Evolutionary conservation across 2,113 vertebrate genomes (phyloP).

Genomic region (Hypocryptadius cinnamomeus): DNA sequence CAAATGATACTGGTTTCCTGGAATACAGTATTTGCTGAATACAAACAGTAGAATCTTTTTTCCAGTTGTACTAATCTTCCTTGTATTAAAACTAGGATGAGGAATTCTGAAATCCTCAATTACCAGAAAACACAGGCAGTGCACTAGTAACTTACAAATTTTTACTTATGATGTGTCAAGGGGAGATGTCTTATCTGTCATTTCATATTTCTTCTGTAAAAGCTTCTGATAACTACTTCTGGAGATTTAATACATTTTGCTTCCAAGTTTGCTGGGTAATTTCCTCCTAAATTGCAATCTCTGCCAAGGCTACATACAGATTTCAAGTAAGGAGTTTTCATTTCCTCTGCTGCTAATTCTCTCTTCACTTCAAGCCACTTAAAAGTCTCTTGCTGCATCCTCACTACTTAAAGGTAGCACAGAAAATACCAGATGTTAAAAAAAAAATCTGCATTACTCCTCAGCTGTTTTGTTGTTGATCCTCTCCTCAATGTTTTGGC

Average conservation of each 20-base stretch:
- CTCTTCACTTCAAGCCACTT: neutral
- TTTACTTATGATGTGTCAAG: neutral
- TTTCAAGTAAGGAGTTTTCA: neutral
- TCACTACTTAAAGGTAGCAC: neutral
- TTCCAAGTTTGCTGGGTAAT: neutral
- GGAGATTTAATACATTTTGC: neutral
- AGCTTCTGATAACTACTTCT: neutral
- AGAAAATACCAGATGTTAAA: neutral
- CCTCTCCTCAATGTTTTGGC: neutral
- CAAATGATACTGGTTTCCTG: neutral
- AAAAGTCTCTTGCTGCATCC: neutral
- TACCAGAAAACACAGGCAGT: neutral
- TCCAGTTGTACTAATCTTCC: neutral
- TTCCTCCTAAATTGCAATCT: neutral
- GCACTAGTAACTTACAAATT: neutral
- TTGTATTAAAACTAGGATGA: neutral
- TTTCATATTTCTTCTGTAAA: neutral
- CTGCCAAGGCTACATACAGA: neutral
- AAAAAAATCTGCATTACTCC: neutral
- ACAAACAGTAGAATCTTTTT: neutral
- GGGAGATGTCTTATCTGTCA: neutral
- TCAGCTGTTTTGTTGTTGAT: neutral
- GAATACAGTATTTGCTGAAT: neutral
- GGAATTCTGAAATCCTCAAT: neutral
- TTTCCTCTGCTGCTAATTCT: constrained; percentile 7